Evolutionary conservation across 2,113 vertebrate genomes (phyloP), one percentile per base, ranked within the genome.

Genomic region (Nibea albiflora): DNA sequence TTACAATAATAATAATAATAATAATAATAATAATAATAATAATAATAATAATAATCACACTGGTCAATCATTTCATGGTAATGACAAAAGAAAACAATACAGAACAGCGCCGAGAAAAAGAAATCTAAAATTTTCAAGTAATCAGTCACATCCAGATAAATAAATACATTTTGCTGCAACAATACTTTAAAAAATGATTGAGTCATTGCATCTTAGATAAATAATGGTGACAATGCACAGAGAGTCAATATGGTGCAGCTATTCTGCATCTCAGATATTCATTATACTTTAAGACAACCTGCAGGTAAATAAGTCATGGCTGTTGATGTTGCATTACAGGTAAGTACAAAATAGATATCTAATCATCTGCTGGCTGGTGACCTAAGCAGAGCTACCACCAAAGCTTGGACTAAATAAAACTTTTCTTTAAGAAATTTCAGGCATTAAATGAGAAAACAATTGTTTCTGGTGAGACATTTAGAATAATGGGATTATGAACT

Each of bases 91-190:
- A 86, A 85, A 90, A 85, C 83, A 88, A 70, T 88, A 87, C 75
- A 79, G 78, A 93, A 95, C 94, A 94, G 94, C 91, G 80, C 93
- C 63, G 87, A 90, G 69, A 90, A 86, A 85, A 90, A 83, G 8
- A 66, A 83, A 85, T 85, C 86, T 81, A 88, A 80, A 86, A 80
- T 81, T 84, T 95, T 95, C 95, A 96, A 96, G 95, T 95, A 94
- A 94, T 95, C 90, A 92, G 91, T 92, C 85, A 91, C 87, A 94
- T 94, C 91, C 86, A 90, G 91, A 94, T 94, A 94, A 95, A 95
- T 95, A 95, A 95, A 95, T 94, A 94, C 68, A 94, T 85, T 87
- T 93, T 87, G 86, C 85, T 91, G 91, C 90, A 94, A 93, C 85
- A 93, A 93, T 82, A 90, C 82, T 88, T 90, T 65, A 85, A 86